A percentile compares a stretch with the other conserved stretches of the same genome.
Conservation (phyloP, 2,797 vertebrate genomes). For the Microctenopoma steveboyesi region DNA sequence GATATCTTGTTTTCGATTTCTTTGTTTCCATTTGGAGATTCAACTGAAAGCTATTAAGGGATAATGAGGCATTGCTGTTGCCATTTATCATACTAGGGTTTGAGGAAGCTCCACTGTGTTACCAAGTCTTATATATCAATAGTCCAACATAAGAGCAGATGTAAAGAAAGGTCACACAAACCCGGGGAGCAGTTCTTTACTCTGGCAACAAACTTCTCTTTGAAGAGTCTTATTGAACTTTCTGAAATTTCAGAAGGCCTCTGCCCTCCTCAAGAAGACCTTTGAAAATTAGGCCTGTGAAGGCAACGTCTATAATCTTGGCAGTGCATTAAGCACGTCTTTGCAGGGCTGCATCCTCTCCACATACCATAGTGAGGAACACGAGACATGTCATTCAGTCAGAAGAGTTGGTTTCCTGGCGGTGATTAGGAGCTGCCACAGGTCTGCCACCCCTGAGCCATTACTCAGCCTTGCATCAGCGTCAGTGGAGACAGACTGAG, state of each 20-base stretch:
- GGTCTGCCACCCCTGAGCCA: slow-evolving; percentile 45
- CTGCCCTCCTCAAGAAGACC: background rate
- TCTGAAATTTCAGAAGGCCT: background rate
- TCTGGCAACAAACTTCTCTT: background rate
- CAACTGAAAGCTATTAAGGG: slow-evolving; percentile 24
- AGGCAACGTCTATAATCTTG: slow-evolving; percentile 21
- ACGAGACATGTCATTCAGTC: slow-evolving; percentile 36
- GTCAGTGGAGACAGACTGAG: slow-evolving; percentile 30
- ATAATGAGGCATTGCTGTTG: slow-evolving; percentile 41
- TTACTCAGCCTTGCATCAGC: slow-evolving; percentile 68
- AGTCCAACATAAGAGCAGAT: slow-evolving; percentile 15
- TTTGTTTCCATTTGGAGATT: slow-evolving; percentile 30
- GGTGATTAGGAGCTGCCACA: slow-evolving; percentile 58
- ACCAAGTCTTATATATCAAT: slow-evolving; percentile 18
- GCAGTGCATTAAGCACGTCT: slow-evolving; percentile 20
- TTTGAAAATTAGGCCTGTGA: background rate
- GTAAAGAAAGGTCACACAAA: slow-evolving; percentile 16
- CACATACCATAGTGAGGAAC: slow-evolving; percentile 17
- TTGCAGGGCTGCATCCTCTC: slow-evolving; percentile 12
- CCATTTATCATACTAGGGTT: slow-evolving; percentile 36
- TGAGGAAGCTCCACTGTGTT: slow-evolving; percentile 34
- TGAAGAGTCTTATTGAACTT: slow-evolving; percentile 1
- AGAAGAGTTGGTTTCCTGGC: slow-evolving; percentile 44
- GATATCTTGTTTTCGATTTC: slow-evolving; percentile 18
- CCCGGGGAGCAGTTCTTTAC: background rate